Percentiles rank a stretch among this genome's conserved stretches.
Conservation (phyloP, 2,797 vertebrate genomes). For the Sciurus carolinensis region DNA sequence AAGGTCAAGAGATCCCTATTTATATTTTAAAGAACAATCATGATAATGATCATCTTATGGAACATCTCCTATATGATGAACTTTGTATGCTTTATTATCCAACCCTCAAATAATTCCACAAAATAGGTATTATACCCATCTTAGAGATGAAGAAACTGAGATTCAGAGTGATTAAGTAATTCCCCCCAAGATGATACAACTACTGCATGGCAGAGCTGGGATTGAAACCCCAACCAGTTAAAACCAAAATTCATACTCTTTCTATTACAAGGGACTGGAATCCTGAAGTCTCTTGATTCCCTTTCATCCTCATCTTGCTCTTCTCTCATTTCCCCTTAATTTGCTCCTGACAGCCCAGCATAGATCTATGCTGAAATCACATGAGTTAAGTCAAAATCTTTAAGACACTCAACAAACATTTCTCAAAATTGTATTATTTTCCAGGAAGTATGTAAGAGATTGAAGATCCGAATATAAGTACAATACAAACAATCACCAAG, state of each 20-base stretch:
- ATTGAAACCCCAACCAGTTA: neutral
- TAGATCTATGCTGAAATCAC: neutral
- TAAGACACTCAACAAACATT: slow-evolving; percentile 46
- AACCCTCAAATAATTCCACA: neutral
- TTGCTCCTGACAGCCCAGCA: neutral
- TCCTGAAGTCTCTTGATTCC: neutral
- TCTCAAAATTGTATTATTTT: slow-evolving; percentile 1
- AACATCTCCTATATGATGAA: neutral
- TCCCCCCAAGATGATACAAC: neutral
- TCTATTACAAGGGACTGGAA: neutral
- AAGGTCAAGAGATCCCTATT: neutral
- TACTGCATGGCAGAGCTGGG: neutral
- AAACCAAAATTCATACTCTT: neutral
- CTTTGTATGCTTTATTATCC: neutral
- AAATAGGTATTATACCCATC: neutral
- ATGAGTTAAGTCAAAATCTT: neutral
- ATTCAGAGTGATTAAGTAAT: neutral
- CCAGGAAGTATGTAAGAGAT: neutral
- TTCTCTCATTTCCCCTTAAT: neutral
- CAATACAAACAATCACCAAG: neutral
- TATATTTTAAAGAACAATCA: neutral
- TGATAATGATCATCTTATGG: neutral
- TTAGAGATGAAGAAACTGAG: neutral
- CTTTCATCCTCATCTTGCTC: neutral
- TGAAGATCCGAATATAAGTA: neutral